Percentiles rank a stretch among this genome's conserved stretches.
These are phyloP conservation scores for Haemorhous mexicanus DNA, from an alignment of 2,113 vertebrate species.

Conservation along the genomic window DNA sequence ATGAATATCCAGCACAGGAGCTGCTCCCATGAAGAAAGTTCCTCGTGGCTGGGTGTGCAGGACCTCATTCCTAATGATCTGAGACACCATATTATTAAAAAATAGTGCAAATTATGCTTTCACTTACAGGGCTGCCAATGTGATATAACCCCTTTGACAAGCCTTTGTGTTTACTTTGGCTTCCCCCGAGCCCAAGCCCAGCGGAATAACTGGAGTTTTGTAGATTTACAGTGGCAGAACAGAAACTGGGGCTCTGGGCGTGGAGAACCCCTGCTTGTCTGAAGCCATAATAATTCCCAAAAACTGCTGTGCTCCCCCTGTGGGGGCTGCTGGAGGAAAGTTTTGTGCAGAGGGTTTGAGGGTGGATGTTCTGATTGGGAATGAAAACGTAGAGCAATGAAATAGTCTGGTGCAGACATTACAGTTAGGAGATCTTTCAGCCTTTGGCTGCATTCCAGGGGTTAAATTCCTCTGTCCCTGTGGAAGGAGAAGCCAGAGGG, in stretches of 20 bases:
- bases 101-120: conserved; percentile 46
- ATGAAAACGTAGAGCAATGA: neutral
- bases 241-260: neutral
- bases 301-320: neutral
- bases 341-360: neutral
- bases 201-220: neutral
- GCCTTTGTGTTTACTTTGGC: conserved; percentile 49
- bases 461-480: neutral
- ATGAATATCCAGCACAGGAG: neutral
- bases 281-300: neutral
- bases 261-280: neutral
- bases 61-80: conserved; percentile 28
- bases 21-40: neutral
- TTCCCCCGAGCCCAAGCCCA: neutral
- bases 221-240: conserved; percentile 39
- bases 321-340: neutral
- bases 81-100: conserved; percentile 41
- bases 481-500: neutral
- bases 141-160: conserved; percentile 38
- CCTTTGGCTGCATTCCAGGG: neutral
- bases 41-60: neutral
- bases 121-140: neutral
- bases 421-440: neutral
- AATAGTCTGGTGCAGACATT: neutral
- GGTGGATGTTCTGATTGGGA: neutral